These are phyloP conservation scores for Quadroppia sp. DNA, from an alignment of 2,888 invertebrate genomes.

Conservation along the genomic window DNA sequence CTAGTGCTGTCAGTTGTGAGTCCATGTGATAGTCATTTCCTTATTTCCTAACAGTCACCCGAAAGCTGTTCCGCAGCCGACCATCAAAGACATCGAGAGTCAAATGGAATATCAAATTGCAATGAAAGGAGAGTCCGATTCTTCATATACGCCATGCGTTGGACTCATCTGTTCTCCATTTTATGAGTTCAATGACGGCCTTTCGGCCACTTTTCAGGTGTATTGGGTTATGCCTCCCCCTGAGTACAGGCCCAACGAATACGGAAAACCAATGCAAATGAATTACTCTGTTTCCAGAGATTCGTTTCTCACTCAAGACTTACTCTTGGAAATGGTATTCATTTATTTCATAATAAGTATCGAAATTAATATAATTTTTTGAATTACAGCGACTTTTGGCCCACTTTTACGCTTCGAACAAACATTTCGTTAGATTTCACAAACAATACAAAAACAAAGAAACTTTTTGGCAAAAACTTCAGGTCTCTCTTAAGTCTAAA, in stretches of 20 bases:
- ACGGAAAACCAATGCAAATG: slow-evolving; percentile 85
- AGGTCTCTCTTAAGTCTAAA: slow-evolving; percentile 60
- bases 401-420: slow-evolving; percentile 72
- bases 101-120: slow-evolving; percentile 91
- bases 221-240: slow-evolving; percentile 97
- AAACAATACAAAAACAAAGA: slow-evolving; percentile 63
- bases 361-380: neutral
- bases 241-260: slow-evolving; percentile 83
- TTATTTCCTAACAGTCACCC: slow-evolving; percentile 58
- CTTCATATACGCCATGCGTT: slow-evolving; percentile 87
- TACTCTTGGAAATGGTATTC: slow-evolving; percentile 73
- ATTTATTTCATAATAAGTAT: slow-evolving; percentile 11
- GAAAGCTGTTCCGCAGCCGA: slow-evolving; percentile 71
- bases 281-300: slow-evolving; percentile 80
- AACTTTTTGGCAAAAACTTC: slow-evolving; percentile 77
- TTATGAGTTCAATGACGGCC: slow-evolving; percentile 44
- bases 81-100: slow-evolving; percentile 74
- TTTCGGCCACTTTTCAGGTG: slow-evolving; percentile 48
- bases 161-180: slow-evolving; percentile 71
- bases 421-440: slow-evolving; percentile 64
- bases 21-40: neutral
- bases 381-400: slow-evolving; percentile 66
- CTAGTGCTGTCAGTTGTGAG: neutral
- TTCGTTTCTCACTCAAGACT: slow-evolving; percentile 70
- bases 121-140: slow-evolving; percentile 85